These are phyloP conservation scores for Trachymyrmex cornetzi DNA, from an alignment of 1,140 invertebrate species.

Conservation along the genomic window DNA sequence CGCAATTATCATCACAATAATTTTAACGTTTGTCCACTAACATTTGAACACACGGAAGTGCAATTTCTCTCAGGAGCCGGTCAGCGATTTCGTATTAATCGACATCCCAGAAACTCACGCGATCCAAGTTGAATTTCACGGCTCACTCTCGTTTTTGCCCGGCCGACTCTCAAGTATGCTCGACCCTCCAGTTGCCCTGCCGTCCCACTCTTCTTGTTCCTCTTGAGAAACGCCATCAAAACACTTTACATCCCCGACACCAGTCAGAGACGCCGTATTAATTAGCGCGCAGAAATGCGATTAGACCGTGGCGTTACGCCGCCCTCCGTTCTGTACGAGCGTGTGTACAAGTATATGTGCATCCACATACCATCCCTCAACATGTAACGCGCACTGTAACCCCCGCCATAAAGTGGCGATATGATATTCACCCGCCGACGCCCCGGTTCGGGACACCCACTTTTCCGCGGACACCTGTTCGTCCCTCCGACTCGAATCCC, in stretches of 20 bases:
- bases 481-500: conserved; percentile 37
- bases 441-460: conserved; percentile 71
- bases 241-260: conserved; percentile 62
- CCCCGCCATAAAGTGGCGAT: conserved; percentile 77
- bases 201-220: conserved; percentile 2
- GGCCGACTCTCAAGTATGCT: background rate
- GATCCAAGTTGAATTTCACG: conserved; percentile 47
- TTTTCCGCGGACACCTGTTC: conserved; percentile 80
- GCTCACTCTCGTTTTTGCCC: background rate
- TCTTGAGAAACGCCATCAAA: conserved; percentile 44
- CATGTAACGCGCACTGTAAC: conserved; percentile 67
- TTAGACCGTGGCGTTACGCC: conserved; percentile 58
- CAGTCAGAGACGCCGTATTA: conserved; percentile 64
- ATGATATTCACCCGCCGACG: conserved; percentile 78
- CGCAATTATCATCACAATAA: background rate
- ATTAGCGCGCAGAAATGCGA: conserved; percentile 70
- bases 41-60: conserved; percentile 6
- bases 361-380: conserved; percentile 15
- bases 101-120: conserved; percentile 17
- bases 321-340: background rate
- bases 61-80: background rate
- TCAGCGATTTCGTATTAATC: conserved; percentile 36
- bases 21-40: background rate
- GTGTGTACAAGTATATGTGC: background rate
- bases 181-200: background rate